Evolutionary conservation across 2,113 vertebrate genomes (phyloP).

Genomic region (Anoura caudifer): DNA sequence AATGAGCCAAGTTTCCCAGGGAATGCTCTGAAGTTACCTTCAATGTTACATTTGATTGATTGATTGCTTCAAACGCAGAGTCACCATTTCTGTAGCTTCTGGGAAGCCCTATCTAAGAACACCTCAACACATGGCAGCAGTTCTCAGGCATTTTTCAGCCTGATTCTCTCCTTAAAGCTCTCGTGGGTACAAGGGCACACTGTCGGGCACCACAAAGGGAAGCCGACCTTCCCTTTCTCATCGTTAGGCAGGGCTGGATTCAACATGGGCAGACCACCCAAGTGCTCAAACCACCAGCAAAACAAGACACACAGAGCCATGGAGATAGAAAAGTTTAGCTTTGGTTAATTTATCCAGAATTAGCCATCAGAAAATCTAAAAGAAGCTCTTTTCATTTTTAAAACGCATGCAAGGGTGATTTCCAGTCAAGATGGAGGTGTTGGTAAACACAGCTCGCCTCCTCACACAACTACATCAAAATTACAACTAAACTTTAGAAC

Average conservation of each 20-base stretch:
- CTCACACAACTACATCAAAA: no score
- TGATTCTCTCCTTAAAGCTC: not conserved
- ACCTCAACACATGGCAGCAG: constrained; percentile 13
- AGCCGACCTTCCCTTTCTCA: not conserved
- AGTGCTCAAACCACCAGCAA: not conserved
- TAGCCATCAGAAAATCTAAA: not conserved
- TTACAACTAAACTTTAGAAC: no score
- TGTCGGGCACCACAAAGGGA: not conserved
- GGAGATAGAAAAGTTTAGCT: not conserved
- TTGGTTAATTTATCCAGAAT: not conserved
- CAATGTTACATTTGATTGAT: constrained; percentile 77
- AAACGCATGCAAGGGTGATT: not conserved
- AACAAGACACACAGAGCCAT: not conserved
- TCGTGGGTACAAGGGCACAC: not conserved
- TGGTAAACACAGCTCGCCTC: no score
- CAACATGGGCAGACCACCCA: not conserved
- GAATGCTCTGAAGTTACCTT: constrained; percentile 68
- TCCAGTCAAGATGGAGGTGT: no score
- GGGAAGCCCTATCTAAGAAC: constrained; percentile 49
- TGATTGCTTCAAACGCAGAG: constrained; percentile 74
- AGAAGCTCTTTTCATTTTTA: not conserved
- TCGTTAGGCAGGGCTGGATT: not conserved
- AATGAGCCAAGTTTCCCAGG: constrained; percentile 61
- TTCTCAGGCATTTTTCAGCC: not conserved
- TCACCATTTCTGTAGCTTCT: constrained; percentile 60